Evolutionary conservation across 2,113 vertebrate genomes (phyloP).

Genomic region (Plecotus auritus): DNA sequence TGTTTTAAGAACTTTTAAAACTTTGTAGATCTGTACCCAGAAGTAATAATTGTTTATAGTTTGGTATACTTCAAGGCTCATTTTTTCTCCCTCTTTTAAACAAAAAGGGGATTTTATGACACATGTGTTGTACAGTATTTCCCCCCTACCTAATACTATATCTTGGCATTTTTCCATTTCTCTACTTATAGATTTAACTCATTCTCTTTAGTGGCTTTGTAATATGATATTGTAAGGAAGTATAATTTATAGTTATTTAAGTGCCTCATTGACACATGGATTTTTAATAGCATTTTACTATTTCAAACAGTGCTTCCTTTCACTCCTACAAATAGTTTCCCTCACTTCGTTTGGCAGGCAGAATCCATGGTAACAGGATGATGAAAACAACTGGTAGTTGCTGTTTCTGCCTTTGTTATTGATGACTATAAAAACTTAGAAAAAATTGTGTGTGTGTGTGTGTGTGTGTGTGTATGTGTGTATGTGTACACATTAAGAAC

Average conservation of each 20-base stretch:
- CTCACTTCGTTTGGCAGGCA: slow-evolving; percentile 26
- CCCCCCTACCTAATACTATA: neutral
- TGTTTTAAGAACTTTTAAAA: slow-evolving; percentile 37
- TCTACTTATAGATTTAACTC: neutral
- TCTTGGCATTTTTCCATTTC: neutral
- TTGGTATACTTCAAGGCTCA: neutral
- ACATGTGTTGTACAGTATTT: neutral
- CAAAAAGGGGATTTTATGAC: slow-evolving; percentile 16
- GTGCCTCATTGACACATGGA: neutral
- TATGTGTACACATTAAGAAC: neutral
- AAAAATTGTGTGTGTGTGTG: neutral
- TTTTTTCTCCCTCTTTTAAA: neutral
- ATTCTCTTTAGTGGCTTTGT: neutral
- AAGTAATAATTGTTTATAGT: slow-evolving; percentile 16
- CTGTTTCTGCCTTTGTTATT: neutral
- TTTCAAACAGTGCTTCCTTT: slow-evolving; percentile 4
- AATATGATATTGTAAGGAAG: neutral
- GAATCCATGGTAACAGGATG: neutral
- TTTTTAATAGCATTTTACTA: slow-evolving; percentile 10
- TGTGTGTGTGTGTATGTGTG: neutral
- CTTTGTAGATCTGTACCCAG: slow-evolving; percentile 1
- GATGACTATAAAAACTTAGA: neutral
- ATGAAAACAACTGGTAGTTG: neutral
- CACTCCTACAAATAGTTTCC: neutral
- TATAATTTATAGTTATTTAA: neutral